Conservation (phyloP, 2,888 invertebrate genomes). For the Cryptus viduatorius region DNA sequence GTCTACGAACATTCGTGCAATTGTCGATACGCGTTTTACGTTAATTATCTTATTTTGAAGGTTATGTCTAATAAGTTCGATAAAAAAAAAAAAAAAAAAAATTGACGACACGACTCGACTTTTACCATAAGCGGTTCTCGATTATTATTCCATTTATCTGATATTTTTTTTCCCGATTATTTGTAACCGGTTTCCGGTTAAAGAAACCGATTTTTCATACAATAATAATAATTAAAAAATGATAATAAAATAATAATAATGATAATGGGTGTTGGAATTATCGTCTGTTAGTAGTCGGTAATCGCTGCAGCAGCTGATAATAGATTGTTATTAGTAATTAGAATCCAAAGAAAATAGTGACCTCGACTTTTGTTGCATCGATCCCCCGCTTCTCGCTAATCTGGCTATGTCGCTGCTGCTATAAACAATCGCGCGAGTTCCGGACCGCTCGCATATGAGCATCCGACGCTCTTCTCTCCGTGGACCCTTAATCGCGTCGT, state of each 20-base stretch:
- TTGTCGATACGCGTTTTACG: neutral
- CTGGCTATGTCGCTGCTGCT: neutral
- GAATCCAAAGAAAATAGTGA: constrained; percentile 31
- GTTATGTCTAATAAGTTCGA: too few species aligned
- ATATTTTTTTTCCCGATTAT: too few species aligned
- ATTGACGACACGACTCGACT: too few species aligned
- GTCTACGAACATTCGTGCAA: neutral
- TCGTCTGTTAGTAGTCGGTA: too few species aligned
- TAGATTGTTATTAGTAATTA: constrained; percentile 8
- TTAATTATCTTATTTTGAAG: neutral
- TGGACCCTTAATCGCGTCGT: constrained; percentile 46
- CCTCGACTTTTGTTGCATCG: constrained; percentile 31
- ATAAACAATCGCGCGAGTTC: constrained; percentile 41
- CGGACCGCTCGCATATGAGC: constrained; percentile 41
- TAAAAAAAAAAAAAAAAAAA: neutral
- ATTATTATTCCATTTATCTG: too few species aligned
- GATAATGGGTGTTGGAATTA: too few species aligned
- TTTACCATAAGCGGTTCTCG: neutral
- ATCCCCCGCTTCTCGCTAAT: constrained; percentile 33
- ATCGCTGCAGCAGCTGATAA: neutral
- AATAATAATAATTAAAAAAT: too few species aligned
- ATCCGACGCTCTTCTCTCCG: constrained; percentile 43
- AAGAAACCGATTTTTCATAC: too few species aligned
- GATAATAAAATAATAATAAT: too few species aligned
- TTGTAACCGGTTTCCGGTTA: too few species aligned